These are phyloP conservation scores for Agonopterix arenella DNA, from an alignment of 2,888 invertebrate genomes.

Conservation along the genomic window DNA sequence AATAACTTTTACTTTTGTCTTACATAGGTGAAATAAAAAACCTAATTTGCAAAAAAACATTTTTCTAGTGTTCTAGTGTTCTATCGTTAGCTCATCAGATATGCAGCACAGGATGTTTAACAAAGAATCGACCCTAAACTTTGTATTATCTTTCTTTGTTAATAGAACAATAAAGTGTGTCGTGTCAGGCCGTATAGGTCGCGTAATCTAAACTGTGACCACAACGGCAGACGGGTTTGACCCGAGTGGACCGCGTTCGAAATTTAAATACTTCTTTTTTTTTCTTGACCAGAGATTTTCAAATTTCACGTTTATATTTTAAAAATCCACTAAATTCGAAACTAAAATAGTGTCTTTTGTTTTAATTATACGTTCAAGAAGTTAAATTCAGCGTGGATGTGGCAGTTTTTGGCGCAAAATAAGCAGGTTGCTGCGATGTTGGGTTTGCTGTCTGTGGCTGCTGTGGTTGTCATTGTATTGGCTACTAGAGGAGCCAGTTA, in stretches of 20 bases:
- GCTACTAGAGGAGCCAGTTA: conserved; percentile 43
- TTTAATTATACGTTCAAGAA: background rate
- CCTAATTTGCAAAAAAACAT: too few relatives aligned
- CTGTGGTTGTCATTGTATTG: conserved; percentile 48
- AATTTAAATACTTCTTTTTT: conserved; percentile 5
- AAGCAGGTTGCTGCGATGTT: conserved; percentile 66
- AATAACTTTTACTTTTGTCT: too few relatives aligned
- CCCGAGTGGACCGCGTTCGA: conserved; percentile 5
- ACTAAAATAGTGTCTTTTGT: background rate
- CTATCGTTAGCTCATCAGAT: conserved; percentile 6
- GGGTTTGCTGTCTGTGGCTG: conserved; percentile 48
- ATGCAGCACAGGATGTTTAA: conserved; percentile 17
- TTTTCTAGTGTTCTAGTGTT: too few relatives aligned
- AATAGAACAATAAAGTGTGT: conserved; percentile 64
- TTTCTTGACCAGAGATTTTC: background rate
- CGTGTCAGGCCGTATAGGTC: conserved; percentile 44
- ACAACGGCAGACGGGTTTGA: conserved; percentile 14
- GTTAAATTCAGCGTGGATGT: conserved; percentile 44
- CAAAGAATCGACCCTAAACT: conserved; percentile 51
- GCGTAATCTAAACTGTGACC: conserved; percentile 47
- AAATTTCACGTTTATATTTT: background rate
- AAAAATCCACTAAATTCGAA: background rate
- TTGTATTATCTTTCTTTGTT: conserved; percentile 45
- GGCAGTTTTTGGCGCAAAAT: conserved; percentile 59
- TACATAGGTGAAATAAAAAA: too few relatives aligned